These are phyloP conservation scores for Brachystomella parvula DNA, from an alignment of 1,140 invertebrate genomes.

Conservation along the genomic window DNA sequence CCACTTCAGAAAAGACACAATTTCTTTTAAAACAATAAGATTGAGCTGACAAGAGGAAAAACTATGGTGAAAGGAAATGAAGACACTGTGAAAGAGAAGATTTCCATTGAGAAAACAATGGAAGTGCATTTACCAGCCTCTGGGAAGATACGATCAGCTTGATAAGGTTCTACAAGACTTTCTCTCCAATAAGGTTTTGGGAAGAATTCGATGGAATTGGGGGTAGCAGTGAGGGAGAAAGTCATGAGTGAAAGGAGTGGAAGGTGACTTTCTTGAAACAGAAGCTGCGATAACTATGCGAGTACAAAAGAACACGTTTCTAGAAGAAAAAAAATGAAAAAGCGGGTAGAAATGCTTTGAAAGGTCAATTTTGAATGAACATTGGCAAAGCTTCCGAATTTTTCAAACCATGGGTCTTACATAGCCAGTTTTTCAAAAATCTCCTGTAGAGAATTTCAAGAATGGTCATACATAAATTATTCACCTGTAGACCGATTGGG, in stretches of 20 bases:
- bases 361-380: no score
- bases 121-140: background rate
- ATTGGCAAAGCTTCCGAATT: no score
- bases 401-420: no score
- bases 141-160: background rate
- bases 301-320: no score
- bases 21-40: background rate
- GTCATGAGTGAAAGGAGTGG: background rate
- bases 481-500: no score
- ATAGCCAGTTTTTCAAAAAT: no score
- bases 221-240: background rate
- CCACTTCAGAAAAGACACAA: background rate
- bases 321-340: no score
- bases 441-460: no score
- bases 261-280: slow-evolving; percentile 17
- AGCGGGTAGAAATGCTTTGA: no score
- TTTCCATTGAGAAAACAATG: slow-evolving; percentile 7
- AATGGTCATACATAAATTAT: no score
- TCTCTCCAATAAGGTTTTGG: background rate
- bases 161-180: background rate
- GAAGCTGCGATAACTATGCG: slow-evolving; percentile 16
- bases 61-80: no score
- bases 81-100: background rate
- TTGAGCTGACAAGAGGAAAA: background rate
- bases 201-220: background rate